phyloP scores from a whole-genome alignment of 2,797 vertebrate genomes.

The Pipistrellus nathusii region DNA sequence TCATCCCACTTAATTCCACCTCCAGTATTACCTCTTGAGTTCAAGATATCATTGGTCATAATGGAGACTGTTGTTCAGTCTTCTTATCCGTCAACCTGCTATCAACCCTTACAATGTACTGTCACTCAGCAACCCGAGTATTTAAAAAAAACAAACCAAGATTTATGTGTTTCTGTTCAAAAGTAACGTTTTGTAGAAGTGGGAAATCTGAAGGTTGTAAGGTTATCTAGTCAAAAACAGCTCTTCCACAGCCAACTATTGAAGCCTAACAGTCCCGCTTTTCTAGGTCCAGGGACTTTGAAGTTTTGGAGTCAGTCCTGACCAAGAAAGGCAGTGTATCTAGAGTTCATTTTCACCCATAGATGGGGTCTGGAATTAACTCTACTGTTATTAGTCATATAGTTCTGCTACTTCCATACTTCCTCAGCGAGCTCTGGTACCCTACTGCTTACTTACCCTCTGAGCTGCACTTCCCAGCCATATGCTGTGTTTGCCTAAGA shows the following conservation, averaged over 20 bases:
- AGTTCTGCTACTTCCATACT: background rate
- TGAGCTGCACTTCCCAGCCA: background rate
- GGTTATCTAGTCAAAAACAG: background rate
- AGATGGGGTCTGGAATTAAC: background rate
- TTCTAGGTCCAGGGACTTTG: background rate
- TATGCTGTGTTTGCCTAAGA: background rate
- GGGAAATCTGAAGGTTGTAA: background rate
- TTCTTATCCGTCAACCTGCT: background rate
- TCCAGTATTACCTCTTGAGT: background rate
- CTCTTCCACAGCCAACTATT: background rate
- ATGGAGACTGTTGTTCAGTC: background rate
- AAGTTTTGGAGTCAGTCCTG: background rate
- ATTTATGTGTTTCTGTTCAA: background rate
- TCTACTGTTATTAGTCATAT: background rate
- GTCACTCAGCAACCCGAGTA: background rate
- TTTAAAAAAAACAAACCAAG: background rate
- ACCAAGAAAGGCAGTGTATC: background rate
- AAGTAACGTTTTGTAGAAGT: background rate
- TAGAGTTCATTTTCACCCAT: background rate
- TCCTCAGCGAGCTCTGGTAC: background rate
- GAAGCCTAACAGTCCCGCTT: background rate
- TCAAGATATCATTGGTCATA: background rate
- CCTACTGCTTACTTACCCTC: background rate
- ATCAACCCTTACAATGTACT: background rate
- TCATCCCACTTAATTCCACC: background rate